Percentiles rank a stretch among this genome's conserved stretches.
Evolutionary conservation across 2,888 invertebrate species (phyloP).

Genomic region (Euzophera pinguis): DNA sequence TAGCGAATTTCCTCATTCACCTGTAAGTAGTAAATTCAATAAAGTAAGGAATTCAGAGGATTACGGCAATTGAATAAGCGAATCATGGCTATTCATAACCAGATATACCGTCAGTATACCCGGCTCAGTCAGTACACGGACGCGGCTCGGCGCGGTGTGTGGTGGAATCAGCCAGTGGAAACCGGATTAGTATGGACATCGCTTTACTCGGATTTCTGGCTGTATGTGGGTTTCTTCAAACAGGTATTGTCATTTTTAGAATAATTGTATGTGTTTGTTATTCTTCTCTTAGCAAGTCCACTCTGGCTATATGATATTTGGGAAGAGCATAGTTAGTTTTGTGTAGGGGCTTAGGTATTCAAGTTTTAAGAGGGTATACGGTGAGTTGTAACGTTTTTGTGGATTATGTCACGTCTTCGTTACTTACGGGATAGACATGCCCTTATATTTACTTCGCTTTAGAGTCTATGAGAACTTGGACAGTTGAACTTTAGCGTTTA

Average conservation of each 20-base stretch:
- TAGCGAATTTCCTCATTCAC: too few relatives aligned
- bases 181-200: slow-evolving; percentile 50
- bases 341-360: too few relatives aligned
- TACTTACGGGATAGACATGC: too few relatives aligned
- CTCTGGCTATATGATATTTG: too few relatives aligned
- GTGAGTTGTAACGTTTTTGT: too few relatives aligned
- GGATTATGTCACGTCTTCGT: too few relatives aligned
- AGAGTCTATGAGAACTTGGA: too few relatives aligned
- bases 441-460: too few relatives aligned
- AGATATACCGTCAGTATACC: not conserved
- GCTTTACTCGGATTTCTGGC: slow-evolving; percentile 59
- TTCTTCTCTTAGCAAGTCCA: not conserved
- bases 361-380: too few relatives aligned
- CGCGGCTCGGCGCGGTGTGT: slow-evolving; percentile 41
- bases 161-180: slow-evolving; percentile 43
- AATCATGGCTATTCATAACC: slow-evolving; percentile 7
- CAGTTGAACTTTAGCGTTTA: too few relatives aligned
- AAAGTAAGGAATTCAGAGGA: slow-evolving; percentile 35
- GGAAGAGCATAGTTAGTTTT: too few relatives aligned
- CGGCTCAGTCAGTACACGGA: slow-evolving; percentile 26
- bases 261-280: not conserved
- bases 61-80: slow-evolving; percentile 70
- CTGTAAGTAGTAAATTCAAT: too few relatives aligned
- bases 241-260: slow-evolving; percentile 52
- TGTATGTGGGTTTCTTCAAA: slow-evolving; percentile 69